Base-by-base conservation (phyloP, 2,888 invertebrate genomes). In the Macaria notata region DNA sequence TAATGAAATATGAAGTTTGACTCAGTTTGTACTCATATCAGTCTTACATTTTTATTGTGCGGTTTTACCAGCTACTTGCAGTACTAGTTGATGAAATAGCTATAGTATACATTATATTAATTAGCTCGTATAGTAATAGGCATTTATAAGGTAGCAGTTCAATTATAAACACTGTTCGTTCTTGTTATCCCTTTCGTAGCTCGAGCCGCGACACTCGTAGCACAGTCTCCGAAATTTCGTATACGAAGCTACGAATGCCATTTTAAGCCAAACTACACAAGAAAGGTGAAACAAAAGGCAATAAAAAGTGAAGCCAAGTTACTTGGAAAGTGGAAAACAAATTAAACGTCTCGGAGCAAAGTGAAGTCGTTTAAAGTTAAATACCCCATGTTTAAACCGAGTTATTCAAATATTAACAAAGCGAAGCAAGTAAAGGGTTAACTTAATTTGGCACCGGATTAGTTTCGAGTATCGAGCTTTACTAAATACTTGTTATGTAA, bases 381-480 rank as follows among this genome's bases (percentile, higher is more conserved):
- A 64, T 68, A 62, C 62, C 59, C 55, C 62, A 61, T 71, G 75
- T 70, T 73, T 66, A 66, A 72, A 75, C 69, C 66, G 68, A 76
- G 69, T 72, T 74, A 75, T 52, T 71, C 72, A 72, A 73, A 71
- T 70, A 72, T 64, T 70, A 70, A 66, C 66, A 69, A 72, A 69
- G 66, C 61, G 52, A 66, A 65, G 59, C 59, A 56, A 63, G 62
- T 65, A 66, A 74, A 68, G 69, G 71, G 66, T 63, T 66, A 69
- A 67, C 62, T 75, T 63, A 73, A 71, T 76, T 76, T 68, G 52
- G 63, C 67, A 68, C 64, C 65, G 68, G 54, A 63, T 66, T 64
- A 64, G 64, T 64, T 66, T 64, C 61, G 61, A 56, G 68, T 64
- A 65, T 69, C 63, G 53, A 48, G 53, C 59, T 66, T 64, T 65